phyloP scores from a whole-genome alignment of 2,113 vertebrate species.

The Ptilorrhoa leucosticta region DNA sequence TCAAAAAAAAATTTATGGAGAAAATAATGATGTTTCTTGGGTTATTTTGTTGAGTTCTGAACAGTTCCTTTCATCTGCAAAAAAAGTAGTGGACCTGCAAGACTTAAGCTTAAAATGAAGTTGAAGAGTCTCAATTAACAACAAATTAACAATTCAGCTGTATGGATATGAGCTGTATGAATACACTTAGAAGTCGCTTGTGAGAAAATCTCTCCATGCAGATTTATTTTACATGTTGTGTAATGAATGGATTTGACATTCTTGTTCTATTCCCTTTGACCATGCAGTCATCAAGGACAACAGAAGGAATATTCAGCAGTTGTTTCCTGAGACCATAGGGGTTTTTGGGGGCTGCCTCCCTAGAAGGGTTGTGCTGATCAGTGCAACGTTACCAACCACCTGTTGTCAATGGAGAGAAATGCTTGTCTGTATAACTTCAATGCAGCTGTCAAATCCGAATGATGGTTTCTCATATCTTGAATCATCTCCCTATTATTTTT shows the following conservation, averaged over 20 bases:
- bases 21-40: background rate
- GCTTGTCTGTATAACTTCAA: background rate
- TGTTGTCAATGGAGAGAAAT: background rate
- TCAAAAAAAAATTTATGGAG: background rate
- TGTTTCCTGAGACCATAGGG: background rate
- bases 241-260: background rate
- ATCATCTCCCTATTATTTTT: background rate
- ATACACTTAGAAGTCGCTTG: background rate
- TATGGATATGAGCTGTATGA: accelerated
- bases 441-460: background rate
- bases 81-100: background rate
- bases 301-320: background rate
- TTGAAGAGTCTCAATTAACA: background rate
- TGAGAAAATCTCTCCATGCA: background rate
- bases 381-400: background rate
- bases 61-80: background rate
- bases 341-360: background rate
- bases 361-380: background rate
- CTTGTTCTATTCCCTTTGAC: background rate
- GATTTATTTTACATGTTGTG: background rate
- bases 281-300: background rate
- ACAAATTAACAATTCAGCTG: background rate
- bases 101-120: background rate
- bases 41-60: background rate
- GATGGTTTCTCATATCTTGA: background rate